phyloP scores from a whole-genome alignment of 2,113 vertebrate species.

The Serinus canaria region DNA sequence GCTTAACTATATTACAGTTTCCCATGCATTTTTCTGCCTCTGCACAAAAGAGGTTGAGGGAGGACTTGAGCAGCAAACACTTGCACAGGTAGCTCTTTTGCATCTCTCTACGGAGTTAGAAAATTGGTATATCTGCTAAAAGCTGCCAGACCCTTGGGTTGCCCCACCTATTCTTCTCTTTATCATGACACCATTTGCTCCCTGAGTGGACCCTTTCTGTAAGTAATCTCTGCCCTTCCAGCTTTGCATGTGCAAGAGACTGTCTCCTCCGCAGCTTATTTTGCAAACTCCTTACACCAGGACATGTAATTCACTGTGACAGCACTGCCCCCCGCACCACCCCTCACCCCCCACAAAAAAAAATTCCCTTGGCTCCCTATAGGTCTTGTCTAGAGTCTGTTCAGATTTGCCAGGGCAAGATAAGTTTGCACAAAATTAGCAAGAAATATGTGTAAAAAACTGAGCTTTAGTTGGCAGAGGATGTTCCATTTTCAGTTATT shows the following conservation, averaged over 20 bases:
- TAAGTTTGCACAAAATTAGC: not conserved
- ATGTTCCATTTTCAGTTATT: not conserved
- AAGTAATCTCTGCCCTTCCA: not conserved
- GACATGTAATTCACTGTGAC: not conserved
- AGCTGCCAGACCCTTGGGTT: not conserved
- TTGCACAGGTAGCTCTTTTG: not conserved
- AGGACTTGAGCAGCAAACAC: not conserved
- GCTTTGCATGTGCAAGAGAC: not conserved
- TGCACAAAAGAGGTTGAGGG: not conserved
- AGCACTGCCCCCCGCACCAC: not conserved
- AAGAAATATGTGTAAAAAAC: not conserved
- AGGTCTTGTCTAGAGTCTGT: not conserved
- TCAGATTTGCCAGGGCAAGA: not conserved
- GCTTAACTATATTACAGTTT: not conserved
- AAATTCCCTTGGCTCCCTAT: not conserved
- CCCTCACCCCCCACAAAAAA: fast-evolving
- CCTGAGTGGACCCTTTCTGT: fast-evolving
- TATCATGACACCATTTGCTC: not conserved
- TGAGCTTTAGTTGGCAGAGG: not conserved
- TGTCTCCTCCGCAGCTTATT: not conserved
- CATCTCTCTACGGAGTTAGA: not conserved
- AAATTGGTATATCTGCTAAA: not conserved
- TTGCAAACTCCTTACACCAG: not conserved
- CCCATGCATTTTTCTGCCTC: not conserved
- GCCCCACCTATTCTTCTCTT: not conserved